Conservation (phyloP, 2,797 vertebrate species). For the Sylvilagus floridanus region DNA sequence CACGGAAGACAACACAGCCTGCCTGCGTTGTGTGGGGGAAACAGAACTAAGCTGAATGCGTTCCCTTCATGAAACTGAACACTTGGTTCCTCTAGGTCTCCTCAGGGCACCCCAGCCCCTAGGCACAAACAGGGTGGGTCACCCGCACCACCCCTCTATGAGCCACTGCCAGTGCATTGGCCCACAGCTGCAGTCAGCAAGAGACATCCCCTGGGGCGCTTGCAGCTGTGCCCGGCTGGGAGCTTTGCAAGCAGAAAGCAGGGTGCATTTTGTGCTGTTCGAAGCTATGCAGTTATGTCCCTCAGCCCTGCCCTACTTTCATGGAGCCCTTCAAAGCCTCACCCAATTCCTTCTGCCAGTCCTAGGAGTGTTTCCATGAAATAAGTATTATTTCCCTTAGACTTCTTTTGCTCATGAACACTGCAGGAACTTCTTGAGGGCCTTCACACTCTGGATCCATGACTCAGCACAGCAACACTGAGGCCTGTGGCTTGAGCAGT, state of each 20-base stretch:
- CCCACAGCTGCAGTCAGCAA: neutral
- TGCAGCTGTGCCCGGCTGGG: neutral
- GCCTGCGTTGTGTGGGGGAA: neutral
- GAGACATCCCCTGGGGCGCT: neutral
- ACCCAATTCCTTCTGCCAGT: neutral
- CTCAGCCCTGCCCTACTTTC: neutral
- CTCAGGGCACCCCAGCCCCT: neutral
- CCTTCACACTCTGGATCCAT: neutral
- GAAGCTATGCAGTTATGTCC: neutral
- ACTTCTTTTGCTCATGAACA: neutral
- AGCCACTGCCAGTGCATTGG: too few relatives aligned
- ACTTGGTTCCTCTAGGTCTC: neutral
- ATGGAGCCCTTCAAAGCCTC: neutral
- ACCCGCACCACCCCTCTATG: neutral
- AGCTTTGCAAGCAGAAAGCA: neutral
- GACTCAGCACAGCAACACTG: neutral
- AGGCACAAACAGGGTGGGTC: neutral
- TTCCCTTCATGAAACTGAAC: neutral
- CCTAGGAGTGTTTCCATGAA: neutral
- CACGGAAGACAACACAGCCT: neutral
- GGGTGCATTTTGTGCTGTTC: neutral
- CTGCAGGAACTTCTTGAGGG: neutral
- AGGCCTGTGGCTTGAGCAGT: rapidly evolving
- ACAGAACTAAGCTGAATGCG: neutral
- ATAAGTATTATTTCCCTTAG: neutral